Conservation (phyloP, 1,140 invertebrate genomes). For the Tenebrio molitor region DNA sequence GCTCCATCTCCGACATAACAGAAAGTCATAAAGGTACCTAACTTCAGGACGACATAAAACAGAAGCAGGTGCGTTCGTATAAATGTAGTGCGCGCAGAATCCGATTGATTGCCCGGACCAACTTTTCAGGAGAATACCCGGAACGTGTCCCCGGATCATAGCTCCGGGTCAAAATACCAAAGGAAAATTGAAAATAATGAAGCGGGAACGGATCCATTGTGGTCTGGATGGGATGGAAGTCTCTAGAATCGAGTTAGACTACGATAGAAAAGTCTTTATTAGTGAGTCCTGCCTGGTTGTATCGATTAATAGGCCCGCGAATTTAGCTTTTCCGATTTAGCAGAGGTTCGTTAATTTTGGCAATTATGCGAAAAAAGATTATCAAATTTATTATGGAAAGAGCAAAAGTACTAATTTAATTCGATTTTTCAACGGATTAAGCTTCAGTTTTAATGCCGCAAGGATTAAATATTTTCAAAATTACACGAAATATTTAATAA, state of each 20-base stretch:
- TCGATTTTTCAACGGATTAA: no score
- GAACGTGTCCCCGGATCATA: constrained; percentile 31
- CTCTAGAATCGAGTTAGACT: constrained; percentile 2
- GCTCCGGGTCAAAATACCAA: constrained; percentile 26
- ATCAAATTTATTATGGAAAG: no score
- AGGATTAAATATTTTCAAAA: no score
- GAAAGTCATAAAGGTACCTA: constrained; percentile 14
- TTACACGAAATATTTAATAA: no score
- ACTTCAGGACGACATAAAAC: constrained; percentile 21
- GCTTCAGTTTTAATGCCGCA: no score
- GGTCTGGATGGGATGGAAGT: constrained; percentile 1
- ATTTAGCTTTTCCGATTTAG: no score
- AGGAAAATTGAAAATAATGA: constrained; percentile 35
- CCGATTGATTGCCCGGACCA: constrained; percentile 37
- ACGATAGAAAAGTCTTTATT: constrained; percentile 5
- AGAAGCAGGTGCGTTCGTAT: constrained; percentile 28
- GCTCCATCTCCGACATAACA: neutral
- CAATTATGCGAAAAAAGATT: no score
- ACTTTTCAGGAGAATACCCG: constrained; percentile 22
- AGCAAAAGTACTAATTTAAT: no score
- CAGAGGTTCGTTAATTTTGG: no score
- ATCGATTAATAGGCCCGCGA: no score
- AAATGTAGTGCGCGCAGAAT: constrained; percentile 23
- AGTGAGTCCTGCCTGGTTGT: neutral
- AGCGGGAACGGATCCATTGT: constrained; percentile 20